Evolutionary conservation across 92 coral and sea anemone genomes (phyloP).

Genomic region (Ricordea florida): DNA sequence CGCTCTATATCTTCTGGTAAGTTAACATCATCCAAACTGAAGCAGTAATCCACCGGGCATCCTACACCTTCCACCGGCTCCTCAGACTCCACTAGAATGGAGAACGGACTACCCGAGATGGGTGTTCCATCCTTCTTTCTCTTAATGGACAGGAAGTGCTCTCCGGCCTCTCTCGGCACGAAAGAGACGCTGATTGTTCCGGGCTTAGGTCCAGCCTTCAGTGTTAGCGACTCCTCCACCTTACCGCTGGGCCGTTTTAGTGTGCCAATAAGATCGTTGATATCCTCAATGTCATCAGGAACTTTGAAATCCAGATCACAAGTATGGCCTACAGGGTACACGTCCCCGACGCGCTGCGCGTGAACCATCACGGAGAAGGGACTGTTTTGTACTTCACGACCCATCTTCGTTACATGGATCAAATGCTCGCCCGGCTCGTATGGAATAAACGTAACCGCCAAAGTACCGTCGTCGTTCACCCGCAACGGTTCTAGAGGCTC

Average conservation of each 20-base stretch:
- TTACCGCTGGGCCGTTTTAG: conserved; percentile 94
- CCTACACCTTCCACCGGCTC: conserved; percentile 99
- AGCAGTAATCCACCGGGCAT: conserved; percentile 90
- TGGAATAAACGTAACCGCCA: conserved; percentile 88
- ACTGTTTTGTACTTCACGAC: conserved; percentile 91
- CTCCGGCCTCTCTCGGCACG: conserved; percentile 95
- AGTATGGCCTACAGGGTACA: conserved; percentile 94
- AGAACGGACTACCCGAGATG: conserved; percentile 99
- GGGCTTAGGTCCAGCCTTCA: conserved; percentile 77
- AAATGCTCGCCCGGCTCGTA: conserved; percentile 96
- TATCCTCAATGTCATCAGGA: conserved; percentile 75
- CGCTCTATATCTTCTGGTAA: conserved; percentile 90
- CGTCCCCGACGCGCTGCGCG: conserved; percentile 94
- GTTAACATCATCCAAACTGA: conserved; percentile 89
- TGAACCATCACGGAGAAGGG: conserved; percentile 99
- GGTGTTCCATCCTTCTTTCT: conserved; percentile 78
- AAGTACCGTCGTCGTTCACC: conserved; percentile 80
- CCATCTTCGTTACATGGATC: conserved; percentile 82
- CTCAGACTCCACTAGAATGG: conserved; percentile 95
- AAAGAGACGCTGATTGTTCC: conserved; percentile 87
- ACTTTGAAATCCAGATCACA: conserved; percentile 88
- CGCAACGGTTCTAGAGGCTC: conserved; percentile 91
- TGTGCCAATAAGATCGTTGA: conserved; percentile 76
- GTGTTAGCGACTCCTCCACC: conserved; percentile 81
- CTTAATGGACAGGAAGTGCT: conserved; percentile 83